Conservation (phyloP, 2,113 vertebrate genomes). For the Gallinago undulata region DNA sequence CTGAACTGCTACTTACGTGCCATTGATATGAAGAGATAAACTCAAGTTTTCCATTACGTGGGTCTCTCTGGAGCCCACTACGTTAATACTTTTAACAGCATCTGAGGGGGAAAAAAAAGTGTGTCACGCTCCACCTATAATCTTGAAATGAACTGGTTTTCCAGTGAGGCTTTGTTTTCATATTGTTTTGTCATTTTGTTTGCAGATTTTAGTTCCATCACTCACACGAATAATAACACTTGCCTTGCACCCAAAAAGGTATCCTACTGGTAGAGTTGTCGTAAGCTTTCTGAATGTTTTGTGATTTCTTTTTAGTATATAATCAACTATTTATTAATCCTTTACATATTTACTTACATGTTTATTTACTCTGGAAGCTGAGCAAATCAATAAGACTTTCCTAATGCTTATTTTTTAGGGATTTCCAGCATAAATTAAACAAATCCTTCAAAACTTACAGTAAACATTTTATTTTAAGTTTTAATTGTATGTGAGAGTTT, state of each 20-base stretch:
- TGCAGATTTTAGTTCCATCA: neutral
- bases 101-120: slow-evolving; percentile 69
- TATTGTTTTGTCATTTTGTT: neutral
- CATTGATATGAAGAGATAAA: slow-evolving; percentile 82
- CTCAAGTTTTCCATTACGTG: slow-evolving; percentile 76
- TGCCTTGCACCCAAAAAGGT: neutral
- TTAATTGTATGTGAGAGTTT: neutral
- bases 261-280: neutral
- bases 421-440: neutral
- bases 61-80: slow-evolving; percentile 77
- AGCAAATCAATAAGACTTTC: neutral
- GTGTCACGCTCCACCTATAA: neutral
- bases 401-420: neutral
- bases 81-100: slow-evolving; percentile 79
- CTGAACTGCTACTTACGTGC: slow-evolving; percentile 80
- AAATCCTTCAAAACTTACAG: neutral
- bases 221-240: neutral
- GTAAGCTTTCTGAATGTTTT: neutral
- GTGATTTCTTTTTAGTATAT: neutral
- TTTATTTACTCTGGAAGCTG: neutral
- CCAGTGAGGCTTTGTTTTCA: neutral
- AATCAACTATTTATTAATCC: neutral
- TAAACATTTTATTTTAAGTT: neutral
- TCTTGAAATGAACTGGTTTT: neutral
- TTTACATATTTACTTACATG: neutral